Evolutionary conservation across 1,140 invertebrate genomes (phyloP), one percentile per base, ranked within the genome.

Genomic region (Trichogramma pretiosum): DNA sequence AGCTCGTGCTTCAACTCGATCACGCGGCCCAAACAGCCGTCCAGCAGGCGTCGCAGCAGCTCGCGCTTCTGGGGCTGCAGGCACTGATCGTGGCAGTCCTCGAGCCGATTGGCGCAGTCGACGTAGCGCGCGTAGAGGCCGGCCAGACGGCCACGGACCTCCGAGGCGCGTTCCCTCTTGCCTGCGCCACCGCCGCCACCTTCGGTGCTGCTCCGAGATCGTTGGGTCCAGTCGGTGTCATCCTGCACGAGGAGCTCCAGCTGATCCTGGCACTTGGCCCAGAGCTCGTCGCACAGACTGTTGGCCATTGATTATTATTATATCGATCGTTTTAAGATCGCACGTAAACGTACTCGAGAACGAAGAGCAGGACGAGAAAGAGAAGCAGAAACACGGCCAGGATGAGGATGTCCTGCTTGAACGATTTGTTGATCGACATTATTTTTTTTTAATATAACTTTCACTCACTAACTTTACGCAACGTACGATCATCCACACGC

Each of bases 41-140:
- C 89, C 0, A 96, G 63, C 2, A 93, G 62, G 52, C 84, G 81
- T 36, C 81, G 79, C 0, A 96, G 74, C 3, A 95, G 70, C 22
- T 84, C 59, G 33, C 91, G 72, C 63, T 96, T 96, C 66, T 97
- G 93, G 0, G 93, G 90, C 61, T 97, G 93, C 21, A 93, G 75
- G 45, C 93, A 79, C 71, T 92, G 90, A 62, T 95, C 91, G 58
- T 93, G 89, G 46, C 88, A 87, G 50, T 79, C 68, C 58, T 89
- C 83, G 9, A 97, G 60, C 50, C 79, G 80, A 46, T 87, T 81
- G 10, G 85, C 77, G 1, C 89, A 75, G 13, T 82, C 67, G 3
- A 91, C 84, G 58, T 96, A 96, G 42, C 83, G 81, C 1, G 89
- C 71, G 60, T 89, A 89, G 4, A 88, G 59, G 18, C 78, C 77